A percentile compares a stretch with the other conserved stretches of the same genome.
Evolutionary conservation across 1,140 invertebrate genomes (phyloP).

Genomic region (Lasioglossum baleicum): DNA sequence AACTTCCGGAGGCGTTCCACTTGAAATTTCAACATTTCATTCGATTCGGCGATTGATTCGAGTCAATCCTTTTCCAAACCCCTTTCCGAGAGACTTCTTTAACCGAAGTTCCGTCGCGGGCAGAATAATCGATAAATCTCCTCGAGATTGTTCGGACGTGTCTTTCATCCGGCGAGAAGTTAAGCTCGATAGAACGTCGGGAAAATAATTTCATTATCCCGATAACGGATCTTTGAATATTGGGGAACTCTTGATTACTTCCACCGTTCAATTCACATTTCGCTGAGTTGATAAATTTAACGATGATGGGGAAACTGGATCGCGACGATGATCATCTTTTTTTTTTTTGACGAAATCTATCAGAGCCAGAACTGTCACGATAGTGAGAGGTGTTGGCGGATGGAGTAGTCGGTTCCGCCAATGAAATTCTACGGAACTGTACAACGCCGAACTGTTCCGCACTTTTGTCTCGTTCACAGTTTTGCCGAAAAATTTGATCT

Average conservation of each 20-base stretch:
- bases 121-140: conserved; percentile 33
- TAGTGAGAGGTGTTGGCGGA: neutral
- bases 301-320: conserved; percentile 38
- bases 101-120: conserved; percentile 11
- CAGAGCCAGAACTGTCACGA: neutral
- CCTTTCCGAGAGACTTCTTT: neutral
- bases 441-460: neutral
- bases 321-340: conserved; percentile 25
- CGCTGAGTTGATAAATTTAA: conserved; percentile 49
- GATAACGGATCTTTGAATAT: conserved; percentile 51
- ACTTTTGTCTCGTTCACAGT: conserved; percentile 5
- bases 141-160: conserved; percentile 43
- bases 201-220: conserved; percentile 49
- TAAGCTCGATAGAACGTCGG: conserved; percentile 27
- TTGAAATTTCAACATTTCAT: neutral
- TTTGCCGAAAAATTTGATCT: neutral
- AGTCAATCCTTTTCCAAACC: neutral
- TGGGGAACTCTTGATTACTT: conserved; percentile 47
- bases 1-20: neutral
- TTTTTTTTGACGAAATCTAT: neutral
- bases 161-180: conserved; percentile 32
- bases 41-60: neutral
- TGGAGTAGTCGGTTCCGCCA: neutral
- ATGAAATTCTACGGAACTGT: conserved; percentile 11
- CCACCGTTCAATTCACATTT: conserved; percentile 46